A percentile compares a stretch with the other conserved stretches of the same genome.
phyloP scores from a whole-genome alignment of 2,113 vertebrate genomes.

The Pyrgilauda ruficollis region DNA sequence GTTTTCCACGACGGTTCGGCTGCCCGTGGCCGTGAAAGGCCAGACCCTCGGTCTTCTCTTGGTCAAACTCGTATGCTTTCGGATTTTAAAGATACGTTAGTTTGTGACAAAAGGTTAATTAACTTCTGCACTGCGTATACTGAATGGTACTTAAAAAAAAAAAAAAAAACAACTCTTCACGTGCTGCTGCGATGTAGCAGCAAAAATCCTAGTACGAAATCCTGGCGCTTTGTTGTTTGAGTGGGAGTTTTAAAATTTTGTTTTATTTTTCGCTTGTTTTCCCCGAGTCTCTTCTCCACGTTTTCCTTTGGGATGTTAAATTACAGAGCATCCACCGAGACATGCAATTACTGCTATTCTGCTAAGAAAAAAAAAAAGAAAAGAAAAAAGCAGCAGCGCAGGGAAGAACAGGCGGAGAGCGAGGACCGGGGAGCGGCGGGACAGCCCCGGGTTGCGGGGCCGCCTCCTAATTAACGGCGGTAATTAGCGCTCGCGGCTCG shows the following conservation, averaged over 20 bases:
- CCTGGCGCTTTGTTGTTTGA: not conserved
- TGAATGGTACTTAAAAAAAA: not conserved
- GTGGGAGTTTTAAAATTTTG: not conserved
- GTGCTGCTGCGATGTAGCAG: not conserved
- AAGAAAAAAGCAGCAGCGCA: not conserved
- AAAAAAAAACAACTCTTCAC: not conserved
- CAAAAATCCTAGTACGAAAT: not conserved
- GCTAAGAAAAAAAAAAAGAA: not conserved
- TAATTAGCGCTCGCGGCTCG: not conserved
- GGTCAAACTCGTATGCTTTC: not conserved
- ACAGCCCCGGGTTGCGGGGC: not conserved
- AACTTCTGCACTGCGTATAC: fast-evolving
- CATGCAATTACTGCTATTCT: not conserved
- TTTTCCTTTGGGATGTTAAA: not conserved
- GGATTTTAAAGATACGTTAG: not conserved
- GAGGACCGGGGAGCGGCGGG: not conserved
- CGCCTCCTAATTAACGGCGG: not conserved
- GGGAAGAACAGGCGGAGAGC: not conserved
- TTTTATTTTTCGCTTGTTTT: not conserved
- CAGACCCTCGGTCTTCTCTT: not conserved
- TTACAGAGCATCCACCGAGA: not conserved
- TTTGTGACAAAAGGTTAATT: not conserved
- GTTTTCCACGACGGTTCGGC: not conserved
- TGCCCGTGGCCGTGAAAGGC: not conserved
- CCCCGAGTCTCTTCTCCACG: not conserved